Percentiles rank a stretch among this genome's conserved stretches.
Evolutionary conservation across 1,140 invertebrate species (phyloP).

Genomic region (Neodiprion fabricii): DNA sequence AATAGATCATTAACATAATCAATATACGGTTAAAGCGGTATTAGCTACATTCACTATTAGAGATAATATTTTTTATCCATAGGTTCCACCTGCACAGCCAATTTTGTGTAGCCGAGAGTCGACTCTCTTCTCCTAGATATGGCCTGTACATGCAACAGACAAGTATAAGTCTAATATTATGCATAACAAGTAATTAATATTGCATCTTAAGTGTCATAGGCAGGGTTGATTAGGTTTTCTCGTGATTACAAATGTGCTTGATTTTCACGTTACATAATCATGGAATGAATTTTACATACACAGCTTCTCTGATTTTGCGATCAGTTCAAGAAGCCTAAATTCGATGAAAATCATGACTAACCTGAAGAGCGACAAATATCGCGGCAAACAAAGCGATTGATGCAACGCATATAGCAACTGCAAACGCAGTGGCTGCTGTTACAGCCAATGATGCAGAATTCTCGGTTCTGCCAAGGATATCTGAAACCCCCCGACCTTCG

Average conservation of each 20-base stretch:
- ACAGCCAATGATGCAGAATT: slow-evolving; percentile 57
- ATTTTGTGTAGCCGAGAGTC: slow-evolving; percentile 55
- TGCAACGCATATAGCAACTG: slow-evolving; percentile 70
- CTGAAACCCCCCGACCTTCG: slow-evolving; percentile 48
- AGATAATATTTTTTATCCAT: slow-evolving; percentile 38
- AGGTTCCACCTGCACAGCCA: slow-evolving; percentile 53
- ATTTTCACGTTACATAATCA: no score
- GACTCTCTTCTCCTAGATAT: slow-evolving; percentile 51
- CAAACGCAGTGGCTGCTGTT: slow-evolving; percentile 69
- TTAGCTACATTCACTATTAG: no score
- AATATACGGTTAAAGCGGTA: no score
- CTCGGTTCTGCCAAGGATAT: slow-evolving; percentile 48
- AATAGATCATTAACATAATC: no score
- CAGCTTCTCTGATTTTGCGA: no score
- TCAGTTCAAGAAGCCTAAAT: no score
- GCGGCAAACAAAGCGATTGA: slow-evolving; percentile 71
- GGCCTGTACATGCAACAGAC: slow-evolving; percentile 32
- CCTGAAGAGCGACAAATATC: slow-evolving; percentile 74
- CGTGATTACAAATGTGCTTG: slow-evolving; percentile 8
- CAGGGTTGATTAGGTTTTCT: neutral
- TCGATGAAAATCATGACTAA: slow-evolving; percentile 40
- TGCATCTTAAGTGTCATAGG: slow-evolving; percentile 5
- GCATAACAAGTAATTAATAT: neutral
- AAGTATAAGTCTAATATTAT: no score
- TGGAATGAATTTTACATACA: no score